Evolutionary conservation across 2,797 vertebrate species (phyloP).

Genomic region (Orientallactaga sibirica): DNA sequence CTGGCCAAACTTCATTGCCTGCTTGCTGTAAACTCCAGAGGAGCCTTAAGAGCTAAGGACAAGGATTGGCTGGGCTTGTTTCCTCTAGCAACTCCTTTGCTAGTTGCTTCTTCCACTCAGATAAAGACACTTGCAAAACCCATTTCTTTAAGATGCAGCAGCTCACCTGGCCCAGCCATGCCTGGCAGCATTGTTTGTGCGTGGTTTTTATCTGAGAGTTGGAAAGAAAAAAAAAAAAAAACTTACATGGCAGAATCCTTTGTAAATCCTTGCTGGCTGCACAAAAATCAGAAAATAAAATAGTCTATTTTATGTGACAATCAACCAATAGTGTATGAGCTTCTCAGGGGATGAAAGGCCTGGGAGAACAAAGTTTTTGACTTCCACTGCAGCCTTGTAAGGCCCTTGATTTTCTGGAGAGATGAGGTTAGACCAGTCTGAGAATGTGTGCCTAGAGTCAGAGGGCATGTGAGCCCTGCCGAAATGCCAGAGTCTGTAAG

Average conservation of each 20-base stretch:
- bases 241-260: not conserved
- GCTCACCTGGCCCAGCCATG: slow-evolving; percentile 22
- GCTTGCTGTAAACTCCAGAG: slow-evolving; percentile 3
- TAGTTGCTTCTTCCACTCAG: not conserved
- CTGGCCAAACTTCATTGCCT: slow-evolving; percentile 70
- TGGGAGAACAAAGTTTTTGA: not conserved
- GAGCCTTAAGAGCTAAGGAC: slow-evolving; percentile 54
- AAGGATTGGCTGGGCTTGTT: not conserved
- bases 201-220: slow-evolving; percentile 39
- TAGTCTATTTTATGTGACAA: not conserved
- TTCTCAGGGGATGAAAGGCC: not conserved
- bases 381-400: not conserved
- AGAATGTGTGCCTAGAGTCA: no score
- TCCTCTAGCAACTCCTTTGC: not conserved
- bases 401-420: accelerated
- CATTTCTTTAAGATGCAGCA: slow-evolving; percentile 51
- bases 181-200: slow-evolving; percentile 20
- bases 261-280: slow-evolving; percentile 24
- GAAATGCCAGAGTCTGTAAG: no score
- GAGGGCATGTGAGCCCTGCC: no score
- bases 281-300: not conserved
- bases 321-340: not conserved
- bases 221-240: slow-evolving; percentile 17
- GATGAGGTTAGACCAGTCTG: no score
- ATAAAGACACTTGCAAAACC: slow-evolving; percentile 61